Evolutionary conservation across 2,888 invertebrate species (phyloP).

Genomic region (Eretmocerus hayati): DNA sequence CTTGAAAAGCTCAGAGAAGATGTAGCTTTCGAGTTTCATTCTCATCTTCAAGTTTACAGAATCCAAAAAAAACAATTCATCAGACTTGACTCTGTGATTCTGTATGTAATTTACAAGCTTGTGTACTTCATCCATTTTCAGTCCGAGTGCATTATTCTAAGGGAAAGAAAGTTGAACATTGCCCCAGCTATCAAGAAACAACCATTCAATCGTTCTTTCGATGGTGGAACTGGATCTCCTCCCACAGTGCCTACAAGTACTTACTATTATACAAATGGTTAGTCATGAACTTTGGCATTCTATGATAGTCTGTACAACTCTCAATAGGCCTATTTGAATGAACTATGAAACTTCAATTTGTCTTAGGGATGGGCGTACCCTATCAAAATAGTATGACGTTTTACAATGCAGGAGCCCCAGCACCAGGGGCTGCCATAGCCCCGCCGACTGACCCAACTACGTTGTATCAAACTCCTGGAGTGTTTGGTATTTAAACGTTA

Average conservation of each 20-base stretch:
- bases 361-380: conserved; percentile 42
- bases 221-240: conserved; percentile 51
- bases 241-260: conserved; percentile 50
- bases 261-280: conserved; percentile 50
- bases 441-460: conserved; percentile 42
- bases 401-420: conserved; percentile 42
- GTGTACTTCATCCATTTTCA: conserved; percentile 43
- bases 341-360: not conserved
- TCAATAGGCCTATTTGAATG: not conserved
- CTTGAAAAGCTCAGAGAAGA: no score
- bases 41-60: no score
- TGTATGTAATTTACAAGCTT: no score
- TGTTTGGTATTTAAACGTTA: conserved; percentile 36
- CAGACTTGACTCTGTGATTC: no score
- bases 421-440: conserved; percentile 40
- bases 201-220: conserved; percentile 52
- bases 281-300: conserved; percentile 15
- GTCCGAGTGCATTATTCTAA: conserved; percentile 69
- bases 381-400: conserved; percentile 48
- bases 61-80: no score
- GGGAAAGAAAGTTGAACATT: conserved; percentile 76
- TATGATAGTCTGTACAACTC: not conserved
- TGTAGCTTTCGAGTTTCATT: no score
- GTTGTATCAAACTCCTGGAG: conserved; percentile 43
- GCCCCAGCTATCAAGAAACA: conserved; percentile 83